Conservation (phyloP, 2,888 invertebrate genomes). For the Melinaea marsaeus region DNA sequence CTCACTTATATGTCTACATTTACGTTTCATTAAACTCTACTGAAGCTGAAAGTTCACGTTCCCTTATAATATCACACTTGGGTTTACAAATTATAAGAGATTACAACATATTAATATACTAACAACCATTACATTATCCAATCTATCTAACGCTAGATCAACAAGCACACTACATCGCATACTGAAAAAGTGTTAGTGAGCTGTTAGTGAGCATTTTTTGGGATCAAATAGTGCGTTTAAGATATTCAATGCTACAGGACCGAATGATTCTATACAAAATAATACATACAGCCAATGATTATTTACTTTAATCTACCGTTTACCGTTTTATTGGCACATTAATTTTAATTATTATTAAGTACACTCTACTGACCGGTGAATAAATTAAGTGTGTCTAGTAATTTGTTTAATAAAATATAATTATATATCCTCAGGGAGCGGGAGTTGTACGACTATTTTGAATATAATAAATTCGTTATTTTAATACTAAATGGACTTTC, state of each 20-base stretch:
- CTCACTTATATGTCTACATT: not conserved
- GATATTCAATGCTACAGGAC: too few relatives aligned
- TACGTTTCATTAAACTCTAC: conserved; percentile 2
- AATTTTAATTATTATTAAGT: not conserved
- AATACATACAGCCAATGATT: too few relatives aligned
- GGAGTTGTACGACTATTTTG: not conserved
- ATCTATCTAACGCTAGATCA: too few relatives aligned
- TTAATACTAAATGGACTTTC: not conserved
- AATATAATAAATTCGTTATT: not conserved
- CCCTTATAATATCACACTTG: not conserved
- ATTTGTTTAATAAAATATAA: conserved; percentile 6
- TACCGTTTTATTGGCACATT: conserved; percentile 1
- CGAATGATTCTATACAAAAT: too few relatives aligned
- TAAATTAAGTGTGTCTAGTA: not conserved
- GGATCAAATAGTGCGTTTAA: too few relatives aligned
- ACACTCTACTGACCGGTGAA: not conserved
- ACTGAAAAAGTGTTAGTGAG: too few relatives aligned
- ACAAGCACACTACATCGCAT: too few relatives aligned
- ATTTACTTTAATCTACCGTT: not conserved
- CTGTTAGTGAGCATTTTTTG: too few relatives aligned
- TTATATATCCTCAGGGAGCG: conserved; percentile 15
- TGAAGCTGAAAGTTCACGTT: not conserved
- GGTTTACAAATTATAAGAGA: not conserved
- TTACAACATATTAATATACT: not conserved
- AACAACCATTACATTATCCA: too few relatives aligned